A percentile compares a stretch with the other conserved stretches of the same genome.
Conservation (phyloP, 2,797 vertebrate genomes). For the Enteromius afrohamiltoni region DNA sequence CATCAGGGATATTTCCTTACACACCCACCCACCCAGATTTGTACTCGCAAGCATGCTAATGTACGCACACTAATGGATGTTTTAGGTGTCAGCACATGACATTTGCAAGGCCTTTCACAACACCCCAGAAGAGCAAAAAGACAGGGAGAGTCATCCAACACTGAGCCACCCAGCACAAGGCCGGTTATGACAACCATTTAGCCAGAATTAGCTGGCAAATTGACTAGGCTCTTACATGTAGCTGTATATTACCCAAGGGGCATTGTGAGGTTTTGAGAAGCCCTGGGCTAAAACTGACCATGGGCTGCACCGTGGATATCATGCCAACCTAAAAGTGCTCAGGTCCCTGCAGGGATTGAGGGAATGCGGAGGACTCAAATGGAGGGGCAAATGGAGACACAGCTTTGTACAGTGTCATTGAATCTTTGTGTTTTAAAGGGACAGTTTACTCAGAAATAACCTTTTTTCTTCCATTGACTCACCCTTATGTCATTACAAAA, state of each 20-base stretch:
- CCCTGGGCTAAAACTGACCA: conserved; percentile 67
- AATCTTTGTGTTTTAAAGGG: neutral
- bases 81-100: conserved; percentile 55
- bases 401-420: conserved; percentile 9
- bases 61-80: conserved; percentile 38
- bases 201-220: conserved; percentile 61
- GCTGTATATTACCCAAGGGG: conserved; percentile 60
- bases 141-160: conserved; percentile 42
- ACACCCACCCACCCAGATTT: conserved; percentile 18
- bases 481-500: neutral
- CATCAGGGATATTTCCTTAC: conserved; percentile 41
- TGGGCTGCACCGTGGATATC: conserved; percentile 62
- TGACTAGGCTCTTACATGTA: conserved; percentile 62
- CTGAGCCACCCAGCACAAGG: conserved; percentile 40
- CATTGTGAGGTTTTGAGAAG: conserved; percentile 53
- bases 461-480: neutral
- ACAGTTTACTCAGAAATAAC: neutral
- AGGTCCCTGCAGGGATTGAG: conserved; percentile 71
- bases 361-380: conserved; percentile 81
- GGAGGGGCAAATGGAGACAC: conserved; percentile 76
- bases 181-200: conserved; percentile 55
- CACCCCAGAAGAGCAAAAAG: conserved; percentile 47
- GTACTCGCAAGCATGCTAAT: conserved; percentile 21
- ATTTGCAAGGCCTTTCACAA: conserved; percentile 41
- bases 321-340: conserved; percentile 56